phyloP scores from a whole-genome alignment of 1,140 invertebrate species.

The Drosophila ananassae region DNA sequence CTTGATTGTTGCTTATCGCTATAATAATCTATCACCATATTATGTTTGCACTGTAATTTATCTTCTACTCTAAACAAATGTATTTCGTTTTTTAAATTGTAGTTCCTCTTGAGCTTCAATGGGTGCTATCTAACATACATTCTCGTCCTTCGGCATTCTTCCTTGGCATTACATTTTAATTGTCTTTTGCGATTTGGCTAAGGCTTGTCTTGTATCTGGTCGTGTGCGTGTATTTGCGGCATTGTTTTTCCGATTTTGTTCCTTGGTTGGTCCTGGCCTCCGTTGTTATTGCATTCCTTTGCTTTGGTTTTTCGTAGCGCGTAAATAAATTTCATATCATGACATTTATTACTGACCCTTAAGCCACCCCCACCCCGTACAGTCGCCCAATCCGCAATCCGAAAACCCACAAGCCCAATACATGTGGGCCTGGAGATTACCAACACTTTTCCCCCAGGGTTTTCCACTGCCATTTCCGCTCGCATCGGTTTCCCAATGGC shows the following conservation, averaged over 20 bases:
- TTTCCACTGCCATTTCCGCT: conserved; percentile 18
- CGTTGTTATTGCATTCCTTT: conserved; percentile 73
- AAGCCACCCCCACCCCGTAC: conserved; percentile 41
- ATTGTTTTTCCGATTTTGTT: conserved; percentile 55
- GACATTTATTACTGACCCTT: conserved; percentile 81
- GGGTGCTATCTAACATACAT: conserved; percentile 22
- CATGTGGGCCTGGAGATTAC: conserved; percentile 60
- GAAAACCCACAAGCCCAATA: conserved; percentile 48
- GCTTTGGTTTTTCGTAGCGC: conserved; percentile 76
- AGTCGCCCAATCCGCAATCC: conserved; percentile 36
- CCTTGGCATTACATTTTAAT: conserved; percentile 54
- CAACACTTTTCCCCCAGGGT: conserved; percentile 29
- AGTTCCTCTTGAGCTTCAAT: conserved; percentile 3
- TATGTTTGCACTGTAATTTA: neutral
- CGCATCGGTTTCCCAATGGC: conserved; percentile 51
- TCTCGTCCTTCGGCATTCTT: conserved; percentile 35
- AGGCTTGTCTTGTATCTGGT: conserved; percentile 36
- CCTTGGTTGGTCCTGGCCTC: conserved; percentile 25
- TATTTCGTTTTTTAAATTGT: neutral
- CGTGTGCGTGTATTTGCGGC: conserved; percentile 28
- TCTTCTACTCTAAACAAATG: neutral
- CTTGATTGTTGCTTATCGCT: neutral
- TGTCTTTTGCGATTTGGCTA: conserved; percentile 58
- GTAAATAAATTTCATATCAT: conserved; percentile 82
- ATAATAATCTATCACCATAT: neutral